Evolutionary conservation across 2,797 vertebrate genomes (phyloP), one percentile per base, ranked within the genome.

Genomic region (Enteromius argenteus): DNA sequence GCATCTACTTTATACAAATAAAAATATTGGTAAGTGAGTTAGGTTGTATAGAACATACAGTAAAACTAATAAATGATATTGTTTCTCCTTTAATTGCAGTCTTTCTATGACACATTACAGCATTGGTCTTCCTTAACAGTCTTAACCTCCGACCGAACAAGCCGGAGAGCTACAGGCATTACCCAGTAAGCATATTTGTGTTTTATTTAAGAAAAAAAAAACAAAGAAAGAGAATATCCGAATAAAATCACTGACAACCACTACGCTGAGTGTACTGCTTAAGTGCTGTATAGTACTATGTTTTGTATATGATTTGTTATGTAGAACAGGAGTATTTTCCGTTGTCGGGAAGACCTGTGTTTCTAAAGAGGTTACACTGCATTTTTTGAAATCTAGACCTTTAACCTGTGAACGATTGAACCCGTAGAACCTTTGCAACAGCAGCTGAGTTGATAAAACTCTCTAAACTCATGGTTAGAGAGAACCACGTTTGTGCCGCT

Each of bases 351-450:
- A 84, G 79, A 84, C 77, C 75, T 80, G 88, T 74, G 72, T 86
- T 80, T 79, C 56, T 44, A 58, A 89, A 83, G 78, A 80, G 74
- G 51, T 67, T 74, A 75, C 68, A 86, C 81, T 86, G 82, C 86
- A 87, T 82, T 80, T 62, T 84, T 68, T 58, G 68, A 71, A 87
- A 84, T 79, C 62, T 87, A 86, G 80, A 86, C 64, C 86, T 87
- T 83, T 84, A 49, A 83, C 81, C 58, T 80, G 74, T 85, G 78
- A 82, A 83, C 60, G 69, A 74, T 84, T 72, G 35, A 88, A 95
- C 95, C 95, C 94, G 94, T 95, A 94, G 94, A 88, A 86, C 92
- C 93, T 92, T 74, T 85, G 93, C 93, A 95, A 94, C 93, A 95
- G 94, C 94, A 90, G 92, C 88, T 89, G 91, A 86, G 89, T 90